phyloP scores from a whole-genome alignment of 2,113 vertebrate genomes.

The Oceanites oceanicus region DNA sequence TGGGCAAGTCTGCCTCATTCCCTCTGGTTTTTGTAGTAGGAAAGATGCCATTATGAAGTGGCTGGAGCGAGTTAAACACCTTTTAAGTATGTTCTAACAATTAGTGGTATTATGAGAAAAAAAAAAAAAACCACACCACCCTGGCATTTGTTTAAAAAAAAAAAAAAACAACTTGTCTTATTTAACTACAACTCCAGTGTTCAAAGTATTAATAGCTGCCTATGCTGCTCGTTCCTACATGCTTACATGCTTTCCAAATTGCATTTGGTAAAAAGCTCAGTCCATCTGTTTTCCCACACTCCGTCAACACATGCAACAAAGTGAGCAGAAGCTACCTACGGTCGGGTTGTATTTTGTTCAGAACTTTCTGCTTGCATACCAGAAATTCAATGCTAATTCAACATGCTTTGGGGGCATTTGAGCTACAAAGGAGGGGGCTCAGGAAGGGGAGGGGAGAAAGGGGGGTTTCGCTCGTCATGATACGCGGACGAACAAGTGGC shows the following conservation, averaged over 20 bases:
- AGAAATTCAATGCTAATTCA: slow-evolving; percentile 60
- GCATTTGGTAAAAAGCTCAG: slow-evolving; percentile 52
- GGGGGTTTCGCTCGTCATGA: neutral
- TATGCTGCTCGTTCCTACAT: slow-evolving; percentile 46
- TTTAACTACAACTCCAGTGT: slow-evolving; percentile 6
- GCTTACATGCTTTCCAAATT: slow-evolving; percentile 65
- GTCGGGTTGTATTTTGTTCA: neutral
- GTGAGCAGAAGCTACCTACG: slow-evolving; percentile 42
- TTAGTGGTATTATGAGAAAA: neutral
- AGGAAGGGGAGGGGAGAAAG: neutral
- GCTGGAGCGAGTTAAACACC: slow-evolving; percentile 1
- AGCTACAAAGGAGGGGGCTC: neutral
- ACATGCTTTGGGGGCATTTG: neutral
- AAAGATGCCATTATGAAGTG: neutral
- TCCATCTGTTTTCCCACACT: slow-evolving; percentile 75
- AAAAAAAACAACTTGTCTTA: neutral
- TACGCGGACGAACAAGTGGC: fast-evolving
- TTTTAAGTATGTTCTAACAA: slow-evolving; percentile 26
- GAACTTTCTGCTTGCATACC: slow-evolving; percentile 64
- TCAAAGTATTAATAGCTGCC: slow-evolving; percentile 38
- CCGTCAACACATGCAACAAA: neutral
- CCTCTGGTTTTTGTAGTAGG: neutral
- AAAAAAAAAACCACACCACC: fast-evolving
- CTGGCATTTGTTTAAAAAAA: slow-evolving; percentile 5
- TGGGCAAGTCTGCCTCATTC: slow-evolving; percentile 8